phyloP scores from a whole-genome alignment of 2,113 vertebrate genomes.

The Baryphthengus martii region DNA sequence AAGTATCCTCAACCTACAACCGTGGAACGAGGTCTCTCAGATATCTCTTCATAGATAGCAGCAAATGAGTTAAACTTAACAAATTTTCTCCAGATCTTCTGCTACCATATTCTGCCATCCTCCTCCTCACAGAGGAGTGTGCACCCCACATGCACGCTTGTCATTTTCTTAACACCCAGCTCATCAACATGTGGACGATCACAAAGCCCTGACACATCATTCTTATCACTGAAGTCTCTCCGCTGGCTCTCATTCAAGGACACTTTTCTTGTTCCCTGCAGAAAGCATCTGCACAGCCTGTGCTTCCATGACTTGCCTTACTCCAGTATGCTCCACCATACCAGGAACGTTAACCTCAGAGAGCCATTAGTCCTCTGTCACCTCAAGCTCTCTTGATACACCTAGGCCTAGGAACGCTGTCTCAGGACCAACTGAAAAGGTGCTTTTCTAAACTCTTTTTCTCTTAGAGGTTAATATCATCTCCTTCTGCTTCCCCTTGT shows the following conservation, averaged over 20 bases:
- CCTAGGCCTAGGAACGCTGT: neutral
- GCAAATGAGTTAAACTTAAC: neutral
- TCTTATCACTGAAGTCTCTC: neutral
- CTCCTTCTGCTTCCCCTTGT: neutral
- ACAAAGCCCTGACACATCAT: neutral
- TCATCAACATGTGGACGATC: neutral
- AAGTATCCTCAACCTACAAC: neutral
- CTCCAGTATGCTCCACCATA: neutral
- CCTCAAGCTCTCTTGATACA: neutral
- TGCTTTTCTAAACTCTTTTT: neutral
- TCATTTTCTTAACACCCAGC: neutral
- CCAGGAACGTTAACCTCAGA: neutral
- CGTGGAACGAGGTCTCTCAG: neutral
- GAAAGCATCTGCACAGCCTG: neutral
- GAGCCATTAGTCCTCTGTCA: neutral
- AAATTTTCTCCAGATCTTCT: neutral
- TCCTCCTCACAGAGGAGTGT: neutral
- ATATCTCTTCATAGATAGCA: neutral
- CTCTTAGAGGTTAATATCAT: neutral
- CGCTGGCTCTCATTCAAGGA: neutral
- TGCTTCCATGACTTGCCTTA: neutral
- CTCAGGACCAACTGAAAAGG: neutral
- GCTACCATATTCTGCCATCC: neutral
- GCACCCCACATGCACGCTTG: neutral
- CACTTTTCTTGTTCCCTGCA: neutral